Conservation (phyloP, 1,140 invertebrate genomes). For the Eurytemora carolleeae region DNA sequence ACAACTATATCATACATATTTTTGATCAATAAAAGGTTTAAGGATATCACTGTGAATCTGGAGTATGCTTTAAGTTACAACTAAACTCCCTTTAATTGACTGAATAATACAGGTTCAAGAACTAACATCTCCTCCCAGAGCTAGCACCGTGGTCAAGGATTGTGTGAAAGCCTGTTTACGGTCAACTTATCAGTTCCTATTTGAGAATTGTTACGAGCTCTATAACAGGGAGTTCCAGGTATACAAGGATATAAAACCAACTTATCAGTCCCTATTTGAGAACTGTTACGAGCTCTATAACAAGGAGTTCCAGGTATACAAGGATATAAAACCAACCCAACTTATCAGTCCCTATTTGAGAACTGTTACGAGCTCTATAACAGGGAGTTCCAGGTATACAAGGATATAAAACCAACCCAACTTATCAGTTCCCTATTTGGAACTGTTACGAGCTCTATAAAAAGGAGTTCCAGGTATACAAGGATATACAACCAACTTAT, state of each 20-base stretch:
- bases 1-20: too few species aligned
- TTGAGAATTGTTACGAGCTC: slow-evolving; percentile 91
- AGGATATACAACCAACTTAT: too few species aligned
- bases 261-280: slow-evolving; percentile 92
- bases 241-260: too few species aligned
- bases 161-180: slow-evolving; percentile 94
- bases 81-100: too few species aligned
- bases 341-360: slow-evolving; percentile 94
- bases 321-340: too few species aligned
- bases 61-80: too few species aligned
- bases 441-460: slow-evolving; percentile 91
- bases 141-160: slow-evolving; percentile 94
- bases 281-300: slow-evolving; percentile 91
- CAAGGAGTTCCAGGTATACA: slow-evolving; percentile 71
- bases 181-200: slow-evolving; percentile 93
- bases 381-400: slow-evolving; percentile 71
- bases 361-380: slow-evolving; percentile 91
- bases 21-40: too few species aligned
- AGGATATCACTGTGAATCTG: too few species aligned
- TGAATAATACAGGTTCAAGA: slow-evolving; percentile 92
- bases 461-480: slow-evolving; percentile 71
- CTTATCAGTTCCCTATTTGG: slow-evolving; percentile 93
- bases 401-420: too few species aligned
- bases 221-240: slow-evolving; percentile 79
- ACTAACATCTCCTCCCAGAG: slow-evolving; percentile 82